Conservation (phyloP, 1,140 invertebrate genomes). For the Bombus haemorrhoidalis region DNA sequence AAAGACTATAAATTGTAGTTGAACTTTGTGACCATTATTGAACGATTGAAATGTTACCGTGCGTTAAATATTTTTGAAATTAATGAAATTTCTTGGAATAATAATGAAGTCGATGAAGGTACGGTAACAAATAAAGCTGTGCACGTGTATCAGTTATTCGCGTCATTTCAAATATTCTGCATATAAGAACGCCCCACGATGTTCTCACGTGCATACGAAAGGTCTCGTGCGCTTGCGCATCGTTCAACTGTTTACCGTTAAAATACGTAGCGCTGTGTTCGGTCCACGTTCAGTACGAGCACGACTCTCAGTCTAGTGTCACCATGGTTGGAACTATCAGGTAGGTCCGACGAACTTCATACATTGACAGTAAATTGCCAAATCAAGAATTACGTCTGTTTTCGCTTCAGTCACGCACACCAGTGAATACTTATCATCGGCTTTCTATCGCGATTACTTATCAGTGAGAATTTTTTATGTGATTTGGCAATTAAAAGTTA, state of each 20-base stretch:
- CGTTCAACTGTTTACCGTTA: constrained; percentile 70
- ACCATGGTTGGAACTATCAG: constrained; percentile 75
- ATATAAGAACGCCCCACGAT: constrained; percentile 8
- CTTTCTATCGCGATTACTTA: not conserved
- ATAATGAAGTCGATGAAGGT: not conserved
- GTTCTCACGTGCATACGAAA: constrained; percentile 19
- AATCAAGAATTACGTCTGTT: not conserved
- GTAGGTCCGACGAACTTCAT: constrained; percentile 57
- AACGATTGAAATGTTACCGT: not conserved
- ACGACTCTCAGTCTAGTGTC: constrained; percentile 56
- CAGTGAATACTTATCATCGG: not conserved
- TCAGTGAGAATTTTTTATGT: not conserved
- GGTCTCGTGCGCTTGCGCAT: constrained; percentile 66
- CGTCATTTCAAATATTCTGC: constrained; percentile 3
- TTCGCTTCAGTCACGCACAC: not conserved
- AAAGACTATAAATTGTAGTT: not conserved
- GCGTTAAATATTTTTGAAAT: not conserved
- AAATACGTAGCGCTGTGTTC: constrained; percentile 67
- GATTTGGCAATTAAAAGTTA: not conserved
- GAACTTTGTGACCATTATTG: not conserved
- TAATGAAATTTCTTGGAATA: not conserved
- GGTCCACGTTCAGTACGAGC: constrained; percentile 66
- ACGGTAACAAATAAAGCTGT: not conserved
- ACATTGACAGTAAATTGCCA: not conserved
- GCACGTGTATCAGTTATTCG: constrained; percentile 25